A percentile compares a stretch with the other conserved stretches of the same genome.
Evolutionary conservation across 2,888 invertebrate genomes (phyloP).

Genomic region (Tachina lurida): DNA sequence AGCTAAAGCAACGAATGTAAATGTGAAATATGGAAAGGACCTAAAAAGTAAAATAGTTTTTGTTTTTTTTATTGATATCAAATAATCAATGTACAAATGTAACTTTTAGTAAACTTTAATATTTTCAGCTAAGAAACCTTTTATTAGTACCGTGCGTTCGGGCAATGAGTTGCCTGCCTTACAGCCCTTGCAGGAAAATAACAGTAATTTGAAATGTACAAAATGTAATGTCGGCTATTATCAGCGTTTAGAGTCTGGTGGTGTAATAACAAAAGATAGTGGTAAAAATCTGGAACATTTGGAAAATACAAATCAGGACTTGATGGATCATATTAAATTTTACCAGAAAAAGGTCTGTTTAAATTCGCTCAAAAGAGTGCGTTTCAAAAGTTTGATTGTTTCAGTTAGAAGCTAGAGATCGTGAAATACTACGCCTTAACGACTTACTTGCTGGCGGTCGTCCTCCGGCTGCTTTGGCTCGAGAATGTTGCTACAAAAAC

Average conservation of each 20-base stretch:
- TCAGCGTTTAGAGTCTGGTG: conserved; percentile 73
- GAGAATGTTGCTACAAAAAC: conserved; percentile 87
- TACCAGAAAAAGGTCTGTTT: conserved; percentile 82
- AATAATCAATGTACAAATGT: neutral
- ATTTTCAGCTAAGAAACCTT: conserved; percentile 80
- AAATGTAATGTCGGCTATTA: conserved; percentile 79
- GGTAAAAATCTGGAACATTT: conserved; percentile 81
- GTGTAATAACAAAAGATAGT: conserved; percentile 22
- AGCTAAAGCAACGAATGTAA: conserved; percentile 81
- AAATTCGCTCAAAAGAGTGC: neutral
- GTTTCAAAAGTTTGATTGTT: neutral
- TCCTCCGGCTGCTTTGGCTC: conserved; percentile 85
- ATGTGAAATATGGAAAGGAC: conserved; percentile 74
- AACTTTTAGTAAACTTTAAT: neutral
- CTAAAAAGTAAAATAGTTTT: conserved; percentile 69
- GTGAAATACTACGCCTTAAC: conserved; percentile 88
- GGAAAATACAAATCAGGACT: conserved; percentile 82
- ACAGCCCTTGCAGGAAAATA: conserved; percentile 62
- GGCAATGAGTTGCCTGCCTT: conserved; percentile 77
- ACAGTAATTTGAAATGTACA: conserved; percentile 76
- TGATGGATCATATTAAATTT: conserved; percentile 83
- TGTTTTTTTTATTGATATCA: neutral
- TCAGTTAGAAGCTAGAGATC: conserved; percentile 84
- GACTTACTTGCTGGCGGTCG: conserved; percentile 89
- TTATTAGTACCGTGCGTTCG: conserved; percentile 81